Evolutionary conservation across 2,888 invertebrate species (phyloP), one percentile per base, ranked within the genome.

Genomic region (Dorcus parallelipipedus): DNA sequence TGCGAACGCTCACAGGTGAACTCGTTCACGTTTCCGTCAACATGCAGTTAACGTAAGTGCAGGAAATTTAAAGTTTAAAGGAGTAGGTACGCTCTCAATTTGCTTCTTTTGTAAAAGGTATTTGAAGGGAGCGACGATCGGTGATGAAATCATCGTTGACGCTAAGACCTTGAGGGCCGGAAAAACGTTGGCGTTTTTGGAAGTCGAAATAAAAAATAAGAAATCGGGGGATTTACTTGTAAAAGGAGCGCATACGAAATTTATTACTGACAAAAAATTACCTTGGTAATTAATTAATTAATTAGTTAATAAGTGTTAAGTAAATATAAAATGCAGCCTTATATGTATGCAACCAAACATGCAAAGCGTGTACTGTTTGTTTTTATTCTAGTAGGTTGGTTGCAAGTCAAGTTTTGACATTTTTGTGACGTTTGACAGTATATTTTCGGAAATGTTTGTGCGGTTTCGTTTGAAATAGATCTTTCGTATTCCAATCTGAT

Each of bases 31-130:
- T 93, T 0, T 91, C 93, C 7, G 87, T 95, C 20, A 90, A 94
- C 72, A 79, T 97, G 38, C 89, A 88, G 78, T 82, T 96, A 2
- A 85, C 86, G 92, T 93, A 81, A 80, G 83, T 45, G 20, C 14
- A 20, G 6, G 3, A 33, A 33, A 33, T 5, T 26, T 2, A n/a
- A 14, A 14, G 1, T 14, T 14, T 14, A 33, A 1, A 7, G 26
- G 26, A 33, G 3, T 3, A 4, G 4, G 4, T 0, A 33, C 26
- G 1, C 1, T 1, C 1, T 33, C 6, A 42, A 9, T 6, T 42
- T 20, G 17, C 9, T 8, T 45, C 14, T 45, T 54, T 51, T 51
- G 62, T 76, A 6, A 33, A 33, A 45, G 45, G 45, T 49, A 49
- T 14, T 17, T 49, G 38, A 49, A 49, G n/a, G 49, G 49, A 8